Conservation (phyloP, 1,140 invertebrate species). For the Octopus sinensis region DNA sequence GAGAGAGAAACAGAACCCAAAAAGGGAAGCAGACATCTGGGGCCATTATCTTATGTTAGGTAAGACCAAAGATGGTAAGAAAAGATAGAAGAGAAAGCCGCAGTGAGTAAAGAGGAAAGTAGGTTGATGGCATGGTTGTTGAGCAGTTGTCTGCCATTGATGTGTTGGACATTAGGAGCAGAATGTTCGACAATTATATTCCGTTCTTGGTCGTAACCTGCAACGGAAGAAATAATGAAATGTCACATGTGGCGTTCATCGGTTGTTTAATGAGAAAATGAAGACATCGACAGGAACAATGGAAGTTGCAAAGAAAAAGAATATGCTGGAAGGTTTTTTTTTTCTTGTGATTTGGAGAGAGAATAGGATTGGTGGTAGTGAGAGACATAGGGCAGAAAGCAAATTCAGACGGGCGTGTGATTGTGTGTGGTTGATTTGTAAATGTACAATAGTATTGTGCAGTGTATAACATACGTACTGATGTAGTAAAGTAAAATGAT, state of each 20-base stretch:
- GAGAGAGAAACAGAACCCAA: too few species aligned
- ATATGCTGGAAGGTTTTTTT: neutral
- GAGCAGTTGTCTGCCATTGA: conserved; percentile 74
- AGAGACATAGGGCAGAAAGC: too few species aligned
- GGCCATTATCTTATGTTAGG: too few species aligned
- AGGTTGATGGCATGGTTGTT: conserved; percentile 90
- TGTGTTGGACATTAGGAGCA: conserved; percentile 70
- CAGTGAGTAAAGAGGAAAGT: conserved; percentile 74
- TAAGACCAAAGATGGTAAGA: conserved; percentile 59
- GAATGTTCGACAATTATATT: conserved; percentile 74
- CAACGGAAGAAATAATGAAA: conserved; percentile 19
- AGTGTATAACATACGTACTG: too few species aligned
- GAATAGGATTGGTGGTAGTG: neutral
- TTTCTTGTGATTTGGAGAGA: neutral
- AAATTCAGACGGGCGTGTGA: too few species aligned
- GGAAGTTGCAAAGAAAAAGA: neutral
- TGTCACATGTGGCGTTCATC: conserved; percentile 9
- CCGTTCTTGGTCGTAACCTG: conserved; percentile 68
- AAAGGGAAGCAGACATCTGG: too few species aligned
- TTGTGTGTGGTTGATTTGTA: too few species aligned
- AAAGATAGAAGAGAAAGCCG: conserved; percentile 70
- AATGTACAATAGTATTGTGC: too few species aligned
- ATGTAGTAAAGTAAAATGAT: too few species aligned
- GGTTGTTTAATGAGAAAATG: neutral
- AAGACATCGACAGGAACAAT: neutral